Evolutionary conservation across 2,113 vertebrate genomes (phyloP), one percentile per base, ranked within the genome.

Genomic region (Malurus elegans): DNA sequence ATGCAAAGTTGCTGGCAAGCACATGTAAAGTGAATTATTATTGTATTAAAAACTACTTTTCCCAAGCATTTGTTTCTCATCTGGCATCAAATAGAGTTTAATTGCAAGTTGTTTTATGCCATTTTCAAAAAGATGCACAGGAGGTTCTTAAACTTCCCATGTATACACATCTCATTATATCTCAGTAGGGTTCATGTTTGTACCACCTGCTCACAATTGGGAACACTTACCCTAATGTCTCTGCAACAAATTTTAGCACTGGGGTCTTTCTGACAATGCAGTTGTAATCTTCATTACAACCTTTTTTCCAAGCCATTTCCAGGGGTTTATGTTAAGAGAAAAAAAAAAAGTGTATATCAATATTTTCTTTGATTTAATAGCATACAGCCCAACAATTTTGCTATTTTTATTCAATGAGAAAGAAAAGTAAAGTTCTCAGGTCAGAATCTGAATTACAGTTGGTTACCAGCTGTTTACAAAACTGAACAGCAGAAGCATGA

Each of bases 151-250:
- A 97, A 97, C 96, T 96, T 98, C 91, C 54, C 93, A 97, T 98
- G 96, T 96, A 97, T 94, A 97, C 97, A 98, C 97, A 97, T 98
- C 96, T 97, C 97, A 98, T 98, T 98, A 98, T 98, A 97, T 97
- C 98, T 97, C 98, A 97, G 97, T 98, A 95, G 97, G 97, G 96
- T 94, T 96, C 80, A 18, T 94, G 91, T 97, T 96, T 96, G 90
- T 97, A 91, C 97, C 97, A 98, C 98, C 97, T 98, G 97, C 97
- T 98, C 96, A 71, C 50, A 80, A 97, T 94, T 96, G 96, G 94
- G 97, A 98, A 92, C 90, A 95, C 67, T 94, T 95, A 93, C 87
- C 73, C 83, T 92, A 94, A 90, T 94, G 84, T 96, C 95, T 97
- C 94, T 91, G 86, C 78, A 92, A 97, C 94, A 96, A 95, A 96